Base-by-base conservation (phyloP, 2,113 vertebrate species). In the Sander vitreus region DNA sequence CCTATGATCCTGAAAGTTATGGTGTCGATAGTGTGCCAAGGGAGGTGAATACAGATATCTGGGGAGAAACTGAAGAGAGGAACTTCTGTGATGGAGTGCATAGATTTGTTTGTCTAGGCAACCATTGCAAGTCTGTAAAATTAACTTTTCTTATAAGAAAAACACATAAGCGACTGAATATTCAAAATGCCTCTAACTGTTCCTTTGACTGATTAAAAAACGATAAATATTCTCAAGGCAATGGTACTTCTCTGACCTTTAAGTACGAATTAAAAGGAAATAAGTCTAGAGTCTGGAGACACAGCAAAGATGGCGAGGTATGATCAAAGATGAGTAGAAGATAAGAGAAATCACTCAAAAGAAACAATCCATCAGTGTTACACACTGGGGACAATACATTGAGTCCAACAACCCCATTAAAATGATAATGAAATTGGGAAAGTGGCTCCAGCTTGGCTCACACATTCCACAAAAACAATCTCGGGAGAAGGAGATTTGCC, bases 341-440 rank as follows among this genome's bases (percentile, higher is more conserved):
- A 85, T 63, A 65, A 78, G 66, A 81, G 71, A 43, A 84, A 63
- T 9, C 16, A 59, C 45, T 58, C 73, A 25, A 57, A 58, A 62
- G 23, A 70, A 78, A 76, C 27, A 9, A 51, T 36, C 30, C 53
- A 39, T 36, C 23, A 0, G 27, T 21, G 57, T 65, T 53, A n/a
- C 48, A 60, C 51, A 25, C 50, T 21, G 43, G 23, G 43, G 33
- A n/a, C 25, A 53, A 77, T 51, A 27, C 21, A 50, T 14, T 55
- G 6, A 55, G 45, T 54, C 50, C 30, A 75, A 69, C 16, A 18
- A 3, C 48, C 3, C 9, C 14, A 82, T 88, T 89, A 84, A 81
- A 85, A 90, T 87, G 63, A 81, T 83, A 83, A 89, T 87, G 79
- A 59, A 53, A 57, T 16, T 50, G 15, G 73, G 47, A 51, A 59